Evolutionary conservation across 2,888 invertebrate species (phyloP).

Genomic region (Eupithecia subumbrata): DNA sequence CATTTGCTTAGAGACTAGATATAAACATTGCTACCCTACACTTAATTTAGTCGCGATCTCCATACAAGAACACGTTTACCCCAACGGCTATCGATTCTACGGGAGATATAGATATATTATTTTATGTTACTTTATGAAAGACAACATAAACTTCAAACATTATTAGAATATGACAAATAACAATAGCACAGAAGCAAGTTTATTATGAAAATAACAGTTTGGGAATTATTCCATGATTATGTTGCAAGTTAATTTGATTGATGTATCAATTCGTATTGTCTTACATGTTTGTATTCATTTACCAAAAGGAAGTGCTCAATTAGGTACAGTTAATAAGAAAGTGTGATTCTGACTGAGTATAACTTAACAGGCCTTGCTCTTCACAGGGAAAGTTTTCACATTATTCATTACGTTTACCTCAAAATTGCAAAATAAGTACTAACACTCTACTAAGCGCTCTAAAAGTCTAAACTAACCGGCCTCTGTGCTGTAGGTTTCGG

Average conservation of each 20-base stretch:
- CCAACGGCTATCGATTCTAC: background rate
- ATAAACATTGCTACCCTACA: background rate
- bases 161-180: background rate
- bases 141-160: background rate
- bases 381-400: background rate
- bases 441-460: no score
- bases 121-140: background rate
- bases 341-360: background rate
- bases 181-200: background rate
- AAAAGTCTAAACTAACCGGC: no score
- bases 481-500: no score
- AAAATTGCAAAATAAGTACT: no score
- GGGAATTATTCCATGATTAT: background rate
- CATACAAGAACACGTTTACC: background rate
- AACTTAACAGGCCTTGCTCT: background rate
- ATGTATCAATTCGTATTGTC: background rate
- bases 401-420: background rate
- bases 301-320: background rate
- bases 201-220: background rate
- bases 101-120: background rate
- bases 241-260: background rate
- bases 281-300: background rate
- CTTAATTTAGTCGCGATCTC: background rate
- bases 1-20: background rate
- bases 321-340: background rate